phyloP scores from a whole-genome alignment of 53 echinoderm and acorn worm genomes.

The Stichopus horrens region DNA sequence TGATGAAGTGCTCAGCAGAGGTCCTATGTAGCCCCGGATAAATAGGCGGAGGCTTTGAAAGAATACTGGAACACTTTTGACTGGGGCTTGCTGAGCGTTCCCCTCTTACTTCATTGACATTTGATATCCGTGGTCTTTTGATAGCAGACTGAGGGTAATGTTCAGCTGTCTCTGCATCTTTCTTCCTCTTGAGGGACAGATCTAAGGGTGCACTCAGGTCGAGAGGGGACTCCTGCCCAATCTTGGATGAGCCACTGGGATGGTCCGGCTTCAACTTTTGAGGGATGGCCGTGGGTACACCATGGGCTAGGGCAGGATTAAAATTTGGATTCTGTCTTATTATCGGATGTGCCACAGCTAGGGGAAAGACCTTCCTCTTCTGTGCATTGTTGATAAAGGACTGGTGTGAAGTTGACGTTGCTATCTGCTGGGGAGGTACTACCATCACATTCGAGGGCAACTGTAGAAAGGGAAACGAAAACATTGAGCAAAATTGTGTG shows the following conservation, averaged over 20 bases:
- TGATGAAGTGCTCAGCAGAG: not conserved
- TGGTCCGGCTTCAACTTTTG: constrained; percentile 1
- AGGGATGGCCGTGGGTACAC: not conserved
- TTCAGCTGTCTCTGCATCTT: constrained; percentile 3
- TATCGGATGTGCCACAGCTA: constrained; percentile 45
- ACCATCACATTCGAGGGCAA: constrained; percentile 43
- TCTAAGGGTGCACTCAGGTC: constrained; percentile 87
- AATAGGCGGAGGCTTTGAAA: constrained; percentile 7
- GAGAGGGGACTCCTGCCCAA: constrained; percentile 54
- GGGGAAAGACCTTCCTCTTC: constrained; percentile 31
- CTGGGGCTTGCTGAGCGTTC: not conserved
- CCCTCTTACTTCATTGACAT: not conserved
- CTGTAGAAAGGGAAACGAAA: not conserved
- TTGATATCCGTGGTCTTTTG: constrained; percentile 4
- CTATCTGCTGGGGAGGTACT: constrained; percentile 37
- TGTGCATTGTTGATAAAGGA: not conserved
- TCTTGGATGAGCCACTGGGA: not conserved
- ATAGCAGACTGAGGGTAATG: not conserved
- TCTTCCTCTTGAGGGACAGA: constrained; percentile 63
- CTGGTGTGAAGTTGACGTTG: constrained; percentile 17
- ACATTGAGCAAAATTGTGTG: too few relatives aligned
- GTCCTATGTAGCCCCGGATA: constrained; percentile 26
- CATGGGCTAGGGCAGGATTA: constrained; percentile 21
- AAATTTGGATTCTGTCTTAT: constrained; percentile 30
- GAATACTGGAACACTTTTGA: not conserved